Base-by-base conservation (phyloP, 92 coral and sea anemone species). In the Bergia puertoricense region DNA sequence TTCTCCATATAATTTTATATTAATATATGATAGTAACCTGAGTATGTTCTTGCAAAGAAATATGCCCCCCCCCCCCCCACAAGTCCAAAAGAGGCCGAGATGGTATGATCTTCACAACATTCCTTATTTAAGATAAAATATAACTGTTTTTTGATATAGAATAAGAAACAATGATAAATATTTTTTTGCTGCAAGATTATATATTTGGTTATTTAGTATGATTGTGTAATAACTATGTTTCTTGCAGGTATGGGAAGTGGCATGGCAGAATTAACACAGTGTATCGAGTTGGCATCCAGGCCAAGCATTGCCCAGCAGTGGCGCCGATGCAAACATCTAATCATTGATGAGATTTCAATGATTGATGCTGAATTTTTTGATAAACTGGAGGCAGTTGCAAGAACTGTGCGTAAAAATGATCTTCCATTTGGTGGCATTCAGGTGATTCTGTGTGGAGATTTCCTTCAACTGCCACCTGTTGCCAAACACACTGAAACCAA, bases 351-450 rank as follows among this genome's bases (percentile, higher is more conserved):
- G 73, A 95, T 97, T 69, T 97, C 99, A 5, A 97, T 97, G 99
- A 91, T 97, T 13, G 98, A 97, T 89, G 94, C 94, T 16, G 94
- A 90, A 23, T 94, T 86, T 75, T 95, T 97, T 90, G 99, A 97
- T 71, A 97, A 97, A 85, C 95, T 97, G 15, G 97, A 95, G 65
- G 93, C 97, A 38, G 98, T 95, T 14, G 99, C 99, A 67, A 88
- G 95, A 40, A 91, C 96, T 67, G 92, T 95, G 50, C 90, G 97
- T 22, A 94, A 93, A 54, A 90, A 90, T 68, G 95, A 97, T 20
- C 87, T 85, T 44, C 98, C 99, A n/a, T 97, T 97, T 97, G 99
- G 99, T 37, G 99, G 99, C 11, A 94, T 97, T 85, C 98, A 97
- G 88, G 87, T 97, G 82, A 95, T 97, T 86, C 85, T 97, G 38